Base-by-base conservation (phyloP, 2,797 vertebrate species). In the Coendou prehensilis region DNA sequence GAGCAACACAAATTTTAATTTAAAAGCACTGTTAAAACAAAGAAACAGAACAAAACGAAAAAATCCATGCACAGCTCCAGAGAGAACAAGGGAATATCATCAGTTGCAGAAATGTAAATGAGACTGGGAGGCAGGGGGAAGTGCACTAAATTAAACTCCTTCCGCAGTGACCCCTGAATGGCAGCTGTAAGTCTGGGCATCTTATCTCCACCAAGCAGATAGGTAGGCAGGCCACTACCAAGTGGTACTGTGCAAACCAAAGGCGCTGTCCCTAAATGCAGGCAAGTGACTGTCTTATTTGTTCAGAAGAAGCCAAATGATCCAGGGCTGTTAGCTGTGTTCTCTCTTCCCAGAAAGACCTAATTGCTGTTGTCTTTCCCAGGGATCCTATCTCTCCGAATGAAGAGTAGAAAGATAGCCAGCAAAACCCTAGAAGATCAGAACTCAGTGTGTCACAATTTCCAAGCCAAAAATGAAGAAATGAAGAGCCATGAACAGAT, bases 91-190 rank as follows among this genome's bases (percentile, higher is more conserved):
- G 30, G 47, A 52, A 33, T 89, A 52, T n/a, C 87, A 96, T 56
- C 69, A 94, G 93, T 28, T 52, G 59, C n/a, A 61, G 85, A 95
- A 87, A 52, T 95, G 87, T 61, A 95, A 98, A 97, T 87, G 79
- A 90, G 96, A 92, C 10, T 23, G 69, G 91, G 61, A 17, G 4
- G 6, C 45, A 20, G 50, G n/a, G 26, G 89, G 90, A 92, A 96
- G 41, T 47, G 56, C 33, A 89, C 30, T 69, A 2, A 28, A 10
- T 78, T 87, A 52, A 92, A 89, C 20, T 30, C 83, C 95, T 89
- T 88, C 85, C 75, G 75, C 61, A 6, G 71, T 71, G 30, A 61
- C 15, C 91, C 84, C 78, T 54, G 61, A 73, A 82, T 69, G 76
- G 91, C 73, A 79, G 92, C 87, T 81, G 61, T 64, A 82, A 71